Base-by-base conservation (phyloP, 92 coral and sea anemone genomes). In the Ricordea florida region DNA sequence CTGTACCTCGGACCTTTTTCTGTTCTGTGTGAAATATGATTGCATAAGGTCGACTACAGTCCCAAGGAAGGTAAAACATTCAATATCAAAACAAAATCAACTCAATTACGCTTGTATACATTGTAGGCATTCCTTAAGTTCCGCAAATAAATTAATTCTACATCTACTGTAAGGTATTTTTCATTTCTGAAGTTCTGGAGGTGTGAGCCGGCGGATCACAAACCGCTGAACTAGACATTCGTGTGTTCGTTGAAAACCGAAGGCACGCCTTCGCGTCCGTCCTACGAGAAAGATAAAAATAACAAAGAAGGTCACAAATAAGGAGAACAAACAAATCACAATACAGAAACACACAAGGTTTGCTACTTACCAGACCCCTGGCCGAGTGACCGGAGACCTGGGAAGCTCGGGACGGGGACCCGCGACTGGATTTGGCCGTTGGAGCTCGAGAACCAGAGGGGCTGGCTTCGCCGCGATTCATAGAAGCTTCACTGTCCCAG, bases 401-500 rank as follows among this genome's bases (percentile, higher is more conserved):
- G 4, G 97, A 91, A 23, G 79, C 78, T 37, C 90, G 92, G 14
- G 97, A 88, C 22, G 90, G 78, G 24, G 97, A 89, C 44, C 97
- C 92, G 28, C 98, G 94, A 72, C 89, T 74, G 36, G 98, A 90
- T 46, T 69, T 81, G 49, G 96, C 98, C 8, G 98, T 93, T 61
- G 87, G 83, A 33, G 88, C 92, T 29, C 99, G 99, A 42, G 99
- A 96, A 29, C 79, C 98, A 47, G 88, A 68, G 37, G 98, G 93
- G 42, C 96, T 87, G 38, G 87, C 33, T 22, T 84, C 93, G 11
- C 85, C 84, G 49, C 90, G 92, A 69, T 80, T 87, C 96, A 96
- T 83, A 51, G 97, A 88, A 3, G 99, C 93, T 64, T 92, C 97
- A 59, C 99, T 96, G 43, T 84, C 93, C 97, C 98, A 94, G 81